Evolutionary conservation across 2,797 vertebrate genomes (phyloP), one percentile per base, ranked within the genome.

Genomic region (Anolis apletophallus): DNA sequence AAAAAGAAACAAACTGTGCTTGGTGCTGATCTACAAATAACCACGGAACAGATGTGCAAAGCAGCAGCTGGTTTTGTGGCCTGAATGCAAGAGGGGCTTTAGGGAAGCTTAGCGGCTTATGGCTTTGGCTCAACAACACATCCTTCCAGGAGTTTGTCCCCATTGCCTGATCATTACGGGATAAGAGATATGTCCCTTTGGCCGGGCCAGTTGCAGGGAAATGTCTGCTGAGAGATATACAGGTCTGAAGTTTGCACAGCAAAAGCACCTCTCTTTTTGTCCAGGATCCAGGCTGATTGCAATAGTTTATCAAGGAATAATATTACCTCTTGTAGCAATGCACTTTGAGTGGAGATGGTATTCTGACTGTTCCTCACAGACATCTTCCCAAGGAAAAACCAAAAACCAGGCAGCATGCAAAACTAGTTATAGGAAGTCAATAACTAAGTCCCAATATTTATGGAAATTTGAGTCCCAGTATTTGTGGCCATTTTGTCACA

Each of bases 21-120:
- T 88, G 92, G 92, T 89, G 46, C 87, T 81, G 2, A 2, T 86
- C 85, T 93, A 91, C 88, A 93, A 92, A 94, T 91, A 91, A 59
- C 75, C 77, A 0, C 7, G 64, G 82, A 93, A 89, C 94, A 93
- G 93, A 91, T 94, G 93, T 69, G 91, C 71, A 79, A 84, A 86
- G 91, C 50, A 93, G 36, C 81, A 1, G 21, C 71, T 0, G 68
- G 77, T 82, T 80, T 88, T 2, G 34, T 82, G 87, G 87, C 88
- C 80, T 71, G 85, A 89, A 46, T 1, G 0, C 7, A 72, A 23
- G 55, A 83, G 88, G 87, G 86, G 87, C 90, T 93, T 93, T 93
- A 84, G 0, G 0, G 81, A 14, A 46, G 94, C 91, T 93, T 90
- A 93, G 68, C 77, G 54, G 92, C 93, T 94, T 91, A 91, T 0